Conservation (phyloP, 2,113 vertebrate species). For the Embiotoca jacksoni region DNA sequence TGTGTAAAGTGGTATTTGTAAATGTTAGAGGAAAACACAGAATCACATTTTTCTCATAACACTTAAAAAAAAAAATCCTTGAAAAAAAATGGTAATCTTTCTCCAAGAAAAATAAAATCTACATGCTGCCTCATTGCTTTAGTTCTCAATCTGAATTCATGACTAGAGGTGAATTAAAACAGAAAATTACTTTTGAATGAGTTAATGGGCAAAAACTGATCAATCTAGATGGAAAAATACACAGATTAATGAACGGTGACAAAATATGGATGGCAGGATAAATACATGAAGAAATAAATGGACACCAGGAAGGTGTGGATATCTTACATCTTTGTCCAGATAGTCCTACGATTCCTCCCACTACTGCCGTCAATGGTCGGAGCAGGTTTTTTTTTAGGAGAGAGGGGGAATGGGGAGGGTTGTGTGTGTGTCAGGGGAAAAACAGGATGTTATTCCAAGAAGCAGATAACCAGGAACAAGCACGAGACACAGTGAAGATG, state of each 20-base stretch:
- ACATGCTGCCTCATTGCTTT: background rate
- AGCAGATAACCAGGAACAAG: background rate
- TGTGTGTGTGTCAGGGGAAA: constrained; percentile 8
- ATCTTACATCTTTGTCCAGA: constrained; percentile 85
- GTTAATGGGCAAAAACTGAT: background rate
- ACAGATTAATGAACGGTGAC: background rate
- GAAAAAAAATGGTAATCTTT: too few relatives aligned
- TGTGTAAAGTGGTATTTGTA: background rate
- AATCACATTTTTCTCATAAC: background rate
- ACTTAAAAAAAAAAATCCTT: too few relatives aligned
- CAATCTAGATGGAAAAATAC: background rate
- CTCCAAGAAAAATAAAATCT: too few relatives aligned
- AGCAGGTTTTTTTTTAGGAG: constrained; percentile 13
- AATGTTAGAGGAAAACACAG: background rate
- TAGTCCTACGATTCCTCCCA: constrained; percentile 75
- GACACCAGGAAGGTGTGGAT: background rate
- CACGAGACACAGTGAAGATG: constrained; percentile 29
- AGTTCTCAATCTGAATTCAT: background rate
- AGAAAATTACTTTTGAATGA: background rate
- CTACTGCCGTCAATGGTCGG: constrained; percentile 43
- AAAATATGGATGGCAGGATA: background rate
- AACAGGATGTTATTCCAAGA: constrained; percentile 25
- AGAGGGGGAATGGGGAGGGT: background rate
- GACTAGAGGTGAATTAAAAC: background rate
- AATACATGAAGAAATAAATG: constrained; percentile 1